phyloP scores from a whole-genome alignment of 2,797 vertebrate genomes.

The Moxostoma hubbsi region DNA sequence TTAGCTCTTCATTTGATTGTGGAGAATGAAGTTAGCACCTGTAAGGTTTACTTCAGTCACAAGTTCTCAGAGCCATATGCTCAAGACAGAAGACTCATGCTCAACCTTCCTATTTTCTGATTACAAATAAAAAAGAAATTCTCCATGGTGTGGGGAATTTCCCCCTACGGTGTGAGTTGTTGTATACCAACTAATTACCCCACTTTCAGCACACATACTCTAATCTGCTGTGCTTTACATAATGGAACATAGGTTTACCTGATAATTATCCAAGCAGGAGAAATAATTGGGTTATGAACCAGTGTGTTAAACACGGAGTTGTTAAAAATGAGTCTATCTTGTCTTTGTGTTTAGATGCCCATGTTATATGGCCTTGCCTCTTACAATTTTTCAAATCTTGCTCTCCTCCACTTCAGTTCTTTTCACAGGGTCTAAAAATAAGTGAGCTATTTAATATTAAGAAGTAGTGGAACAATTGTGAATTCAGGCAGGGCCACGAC shows the following conservation, averaged over 20 bases:
- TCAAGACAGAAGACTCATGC: too few species aligned
- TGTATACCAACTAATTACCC: constrained; percentile 33
- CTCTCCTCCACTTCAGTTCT: constrained; percentile 21
- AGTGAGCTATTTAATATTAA: neutral
- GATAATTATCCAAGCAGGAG: constrained; percentile 38
- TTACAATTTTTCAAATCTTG: constrained; percentile 11
- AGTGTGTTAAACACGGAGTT: neutral
- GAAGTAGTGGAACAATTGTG: constrained; percentile 43
- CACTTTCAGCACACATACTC: constrained; percentile 35
- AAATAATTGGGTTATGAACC: constrained; percentile 40
- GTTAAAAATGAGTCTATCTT: constrained; percentile 27
- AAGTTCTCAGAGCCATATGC: too few species aligned
- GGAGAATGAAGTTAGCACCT: too few species aligned
- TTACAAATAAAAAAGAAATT: neutral
- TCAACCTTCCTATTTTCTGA: too few species aligned
- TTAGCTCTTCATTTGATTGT: too few species aligned
- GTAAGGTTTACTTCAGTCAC: too few species aligned
- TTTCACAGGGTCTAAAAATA: constrained; percentile 18
- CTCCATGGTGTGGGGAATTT: neutral
- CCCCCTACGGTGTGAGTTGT: neutral
- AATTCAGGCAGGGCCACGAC: constrained; percentile 33
- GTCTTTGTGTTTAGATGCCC: neutral
- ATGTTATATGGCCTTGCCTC: neutral
- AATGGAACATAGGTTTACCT: constrained; percentile 37
- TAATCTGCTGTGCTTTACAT: constrained; percentile 36